Base-by-base conservation (phyloP, 2,888 invertebrate species). In the Camponotus fellah region DNA sequence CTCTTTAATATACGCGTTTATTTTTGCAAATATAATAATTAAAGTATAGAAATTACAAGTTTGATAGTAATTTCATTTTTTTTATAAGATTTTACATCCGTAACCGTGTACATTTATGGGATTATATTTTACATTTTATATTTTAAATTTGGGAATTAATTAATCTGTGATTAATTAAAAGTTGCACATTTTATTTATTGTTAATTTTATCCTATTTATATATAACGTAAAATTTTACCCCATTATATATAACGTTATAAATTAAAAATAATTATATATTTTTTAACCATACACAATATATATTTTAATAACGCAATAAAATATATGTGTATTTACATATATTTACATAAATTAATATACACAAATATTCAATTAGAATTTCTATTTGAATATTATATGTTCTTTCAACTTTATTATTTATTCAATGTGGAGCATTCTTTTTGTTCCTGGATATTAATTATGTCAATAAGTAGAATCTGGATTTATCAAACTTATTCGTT, bases 11-110 rank as follows among this genome's bases (percentile, higher is more conserved):
- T 21, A n/a, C 14, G 21, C 37, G 6, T 6, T 37, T 37, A 37
- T 6, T 37, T 37, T 37, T 6, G 10, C 32, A 83, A 86, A 62
- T 62, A 62, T 21, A 26, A 65, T 10, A 40, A n/a, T 3, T 21
- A 3, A 65, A 12, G 21, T 43, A 40, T 60, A 32, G 21, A 12
- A 0, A 40, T 0, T 17, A 26, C 26, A 43, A 46, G 26, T 66
- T 43, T 43, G 8, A 14, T 40, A 40, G 40, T 34, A 26, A 46
- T 26, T 46, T 43, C 21, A 2, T 26, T 26, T 26, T 26, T 26
- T 65, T 43, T 14, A 21, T 37, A 26, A 4, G 37, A 37, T 6
- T 37, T 37, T 37, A 37, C 6, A 6, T 37, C 6, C 6, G 5
- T 37, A 37, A 6, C 6, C 6, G 37, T 37, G 37, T 4, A 6